Percentiles rank a stretch among this genome's conserved stretches.
Evolutionary conservation across 2,113 vertebrate genomes (phyloP).

Genomic region (Bombycilla garrulus): DNA sequence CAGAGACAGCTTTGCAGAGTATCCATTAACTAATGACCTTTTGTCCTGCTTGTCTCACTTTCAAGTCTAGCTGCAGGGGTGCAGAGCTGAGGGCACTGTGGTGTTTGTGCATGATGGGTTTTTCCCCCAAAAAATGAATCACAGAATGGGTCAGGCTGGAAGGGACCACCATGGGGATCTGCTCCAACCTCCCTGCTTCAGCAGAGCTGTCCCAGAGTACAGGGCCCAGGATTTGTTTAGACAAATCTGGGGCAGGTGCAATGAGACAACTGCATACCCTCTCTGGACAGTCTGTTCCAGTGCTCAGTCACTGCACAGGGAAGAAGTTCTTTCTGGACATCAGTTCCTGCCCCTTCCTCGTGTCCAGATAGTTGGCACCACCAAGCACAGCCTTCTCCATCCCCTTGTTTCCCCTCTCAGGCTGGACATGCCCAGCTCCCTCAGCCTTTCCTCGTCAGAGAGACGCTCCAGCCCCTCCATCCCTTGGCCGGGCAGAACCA

Average conservation of each 20-base stretch:
- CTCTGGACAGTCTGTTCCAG: background rate
- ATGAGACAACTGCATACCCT: background rate
- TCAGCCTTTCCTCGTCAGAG: background rate
- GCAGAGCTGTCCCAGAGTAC: background rate
- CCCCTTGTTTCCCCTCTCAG: no score
- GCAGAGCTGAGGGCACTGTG: background rate
- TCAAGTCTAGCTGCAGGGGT: background rate
- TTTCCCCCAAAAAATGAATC: background rate
- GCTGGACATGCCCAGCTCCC: background rate
- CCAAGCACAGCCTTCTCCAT: background rate
- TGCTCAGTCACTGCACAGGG: background rate
- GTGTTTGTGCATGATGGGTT: fast-evolving
- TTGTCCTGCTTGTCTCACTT: background rate
- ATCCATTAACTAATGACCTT: background rate
- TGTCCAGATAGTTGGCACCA: background rate
- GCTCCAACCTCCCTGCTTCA: background rate
- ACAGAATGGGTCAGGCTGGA: background rate
- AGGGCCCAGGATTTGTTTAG: background rate
- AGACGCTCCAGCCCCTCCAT: background rate
- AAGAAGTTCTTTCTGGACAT: background rate
- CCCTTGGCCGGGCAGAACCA: no score
- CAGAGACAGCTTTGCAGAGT: background rate
- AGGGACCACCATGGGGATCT: background rate
- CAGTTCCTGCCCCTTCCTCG: background rate
- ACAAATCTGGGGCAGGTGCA: background rate